phyloP scores from a whole-genome alignment of 2,113 vertebrate species.

The Gopherus flavomarginatus region DNA sequence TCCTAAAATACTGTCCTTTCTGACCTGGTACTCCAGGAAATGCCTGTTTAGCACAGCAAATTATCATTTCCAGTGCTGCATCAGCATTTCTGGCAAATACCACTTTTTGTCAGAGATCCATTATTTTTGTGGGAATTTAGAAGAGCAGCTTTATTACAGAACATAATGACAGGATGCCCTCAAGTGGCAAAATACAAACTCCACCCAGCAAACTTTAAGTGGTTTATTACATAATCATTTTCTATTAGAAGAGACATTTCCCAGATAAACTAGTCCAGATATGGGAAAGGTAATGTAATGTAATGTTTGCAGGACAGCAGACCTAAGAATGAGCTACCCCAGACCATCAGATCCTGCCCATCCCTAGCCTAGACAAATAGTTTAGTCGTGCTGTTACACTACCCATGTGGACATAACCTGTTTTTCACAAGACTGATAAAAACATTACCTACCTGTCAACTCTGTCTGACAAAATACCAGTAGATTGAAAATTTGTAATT shows the following conservation, averaged over 20 bases:
- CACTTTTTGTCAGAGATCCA: conserved; percentile 13
- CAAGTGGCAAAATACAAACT: conserved; percentile 81
- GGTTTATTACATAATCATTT: neutral
- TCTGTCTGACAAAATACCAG: neutral
- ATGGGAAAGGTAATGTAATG: neutral
- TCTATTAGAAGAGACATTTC: neutral
- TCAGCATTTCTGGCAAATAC: conserved; percentile 49
- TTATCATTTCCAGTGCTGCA: conserved; percentile 47
- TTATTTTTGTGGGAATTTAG: conserved; percentile 49
- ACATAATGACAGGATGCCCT: conserved; percentile 82
- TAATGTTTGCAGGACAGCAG: neutral
- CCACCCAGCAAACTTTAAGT: conserved; percentile 63
- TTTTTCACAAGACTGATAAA: neutral
- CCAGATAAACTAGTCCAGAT: neutral
- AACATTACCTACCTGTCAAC: neutral
- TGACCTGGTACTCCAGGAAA: conserved; percentile 57
- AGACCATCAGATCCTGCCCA: neutral
- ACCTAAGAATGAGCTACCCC: neutral
- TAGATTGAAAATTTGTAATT: neutral
- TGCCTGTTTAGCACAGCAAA: conserved; percentile 51
- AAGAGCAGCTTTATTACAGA: conserved; percentile 30
- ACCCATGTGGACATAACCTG: neutral
- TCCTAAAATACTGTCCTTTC: conserved; percentile 49
- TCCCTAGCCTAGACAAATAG: neutral
- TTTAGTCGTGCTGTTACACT: neutral